Evolutionary conservation across 2,797 vertebrate genomes (phyloP), one percentile per base, ranked within the genome.

Genomic region (Paedocypris micromegethes): DNA sequence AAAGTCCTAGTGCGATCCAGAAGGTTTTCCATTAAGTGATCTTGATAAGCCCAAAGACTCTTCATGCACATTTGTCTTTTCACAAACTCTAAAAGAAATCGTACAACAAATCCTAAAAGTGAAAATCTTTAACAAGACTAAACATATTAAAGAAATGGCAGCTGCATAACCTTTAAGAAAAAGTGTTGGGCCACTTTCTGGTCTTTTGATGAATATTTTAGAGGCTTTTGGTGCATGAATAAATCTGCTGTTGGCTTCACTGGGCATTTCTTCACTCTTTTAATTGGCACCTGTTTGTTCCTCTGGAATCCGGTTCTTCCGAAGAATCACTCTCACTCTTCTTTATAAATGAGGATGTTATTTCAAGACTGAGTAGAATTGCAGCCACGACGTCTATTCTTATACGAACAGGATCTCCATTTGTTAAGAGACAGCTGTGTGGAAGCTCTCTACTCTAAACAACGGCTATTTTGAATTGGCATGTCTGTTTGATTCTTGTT

Each of bases 391-490:
- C 54, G 41, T 72, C 74, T 67, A 77, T 23, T 23, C 76, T 69
- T 66, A 73, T 51, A 59, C 65, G 63, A 60, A 61, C 47, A 65
- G 54, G 42, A 45, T 45, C 59, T 41, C 46, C 64, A 78, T 76
- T 68, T 75, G 72, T 50, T 55, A 64, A 61, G 65, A 6, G 80
- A 73, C 78, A 85, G 86, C 83, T 80, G 73, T 64, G 64, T 51
- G 75, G 73, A 78, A 83, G 83, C 80, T 77, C 72, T 72, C 72
- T 71, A 69, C 78, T 82, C 77, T 83, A 84, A 83, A 85, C 79
- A 80, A 79, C 79, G 73, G 78, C 81, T 88, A 86, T 88, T 86
- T 82, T 83, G 72, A 78, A 83, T 64, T 51, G 61, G 64, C 23
- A 23, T 23, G 23, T 23, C 23, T 23, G 23, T 23, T 23, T 23